Evolutionary conservation across 1,140 invertebrate genomes (phyloP).

Genomic region (Penaeus vannamei): DNA sequence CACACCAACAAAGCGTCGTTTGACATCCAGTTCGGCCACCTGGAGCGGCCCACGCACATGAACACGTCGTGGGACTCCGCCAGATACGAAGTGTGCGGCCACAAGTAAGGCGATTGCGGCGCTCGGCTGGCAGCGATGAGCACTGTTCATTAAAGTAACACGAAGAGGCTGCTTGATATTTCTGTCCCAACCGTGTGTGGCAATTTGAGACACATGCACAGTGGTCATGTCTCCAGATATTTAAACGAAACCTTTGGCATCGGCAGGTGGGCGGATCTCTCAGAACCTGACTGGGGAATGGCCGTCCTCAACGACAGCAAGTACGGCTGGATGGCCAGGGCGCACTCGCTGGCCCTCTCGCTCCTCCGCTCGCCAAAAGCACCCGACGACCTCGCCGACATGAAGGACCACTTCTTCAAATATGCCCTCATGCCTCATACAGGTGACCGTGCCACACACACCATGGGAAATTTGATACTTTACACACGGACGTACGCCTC

Average conservation of each 20-base stretch:
- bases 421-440: constrained; percentile 75
- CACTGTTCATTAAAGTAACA: too few species aligned
- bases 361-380: constrained; percentile 74
- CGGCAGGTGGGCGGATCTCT: constrained; percentile 75
- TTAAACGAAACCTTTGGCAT: not conserved
- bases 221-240: not conserved
- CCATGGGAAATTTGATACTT: not conserved
- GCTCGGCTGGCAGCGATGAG: too few species aligned
- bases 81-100: constrained; percentile 51
- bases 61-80: constrained; percentile 46
- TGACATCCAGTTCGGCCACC: constrained; percentile 75
- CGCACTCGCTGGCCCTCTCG: constrained; percentile 73
- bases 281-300: constrained; percentile 74
- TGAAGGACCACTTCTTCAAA: constrained; percentile 74
- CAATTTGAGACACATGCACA: too few species aligned
- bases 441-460: constrained; percentile 69
- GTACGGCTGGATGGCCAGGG: constrained; percentile 74
- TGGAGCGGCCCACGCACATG: constrained; percentile 73
- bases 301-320: constrained; percentile 75
- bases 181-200: too few species aligned
- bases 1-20: constrained; percentile 72
- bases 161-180: too few species aligned
- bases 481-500: too few species aligned
- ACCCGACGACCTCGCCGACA: constrained; percentile 75
- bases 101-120: constrained; percentile 19